Base-by-base conservation (phyloP, 2,797 vertebrate genomes). In the Ptychobarbus kaznakovi region DNA sequence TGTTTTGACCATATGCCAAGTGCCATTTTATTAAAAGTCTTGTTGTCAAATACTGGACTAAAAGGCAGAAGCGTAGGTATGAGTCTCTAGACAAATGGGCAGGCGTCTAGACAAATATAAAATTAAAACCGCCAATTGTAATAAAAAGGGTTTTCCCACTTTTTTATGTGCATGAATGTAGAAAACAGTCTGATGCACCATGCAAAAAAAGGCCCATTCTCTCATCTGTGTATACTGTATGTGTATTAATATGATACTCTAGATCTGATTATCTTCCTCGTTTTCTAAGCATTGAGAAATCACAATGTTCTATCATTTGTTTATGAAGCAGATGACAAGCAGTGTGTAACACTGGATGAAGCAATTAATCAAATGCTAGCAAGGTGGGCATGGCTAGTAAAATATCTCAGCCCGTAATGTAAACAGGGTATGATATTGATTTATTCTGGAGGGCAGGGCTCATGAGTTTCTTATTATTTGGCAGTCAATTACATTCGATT, bases 101-200 rank as follows among this genome's bases (percentile, higher is more conserved):
- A 15, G 53, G 35, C n/a, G 4, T 42, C 38, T 42, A 78, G 75
- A n/a, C 75, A 78, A 61, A 77, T 77, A 58, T 77, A 58, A 58
- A 77, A 77, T 77, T 8, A 76, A 76, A 56, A 76, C 53, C 20
- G 5, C 12, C 1, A 58, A 15, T 58, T 58, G 51, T 15, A 77
- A 58, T 70, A 42, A 42, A 42, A 70, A 70, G 4, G 38, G 4
- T 70, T 70, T n/a, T n/a, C 18, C 9, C 38, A 10, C 16, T 16
- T 42, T 22, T 77, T 77, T 77, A 77, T 77, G 25, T 77, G 51
- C 51, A 77, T 25, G 51, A 77, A 40, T 58, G 51, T 61, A 25
- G 13, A 58, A 75, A 78, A 61, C 75, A 61, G 53, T 5, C 7
- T 61, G 13, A 40, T 61, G 22, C 53, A 42, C 7, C 35, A 18